phyloP scores from a whole-genome alignment of 2,113 vertebrate genomes.

The Mesocricetus auratus region DNA sequence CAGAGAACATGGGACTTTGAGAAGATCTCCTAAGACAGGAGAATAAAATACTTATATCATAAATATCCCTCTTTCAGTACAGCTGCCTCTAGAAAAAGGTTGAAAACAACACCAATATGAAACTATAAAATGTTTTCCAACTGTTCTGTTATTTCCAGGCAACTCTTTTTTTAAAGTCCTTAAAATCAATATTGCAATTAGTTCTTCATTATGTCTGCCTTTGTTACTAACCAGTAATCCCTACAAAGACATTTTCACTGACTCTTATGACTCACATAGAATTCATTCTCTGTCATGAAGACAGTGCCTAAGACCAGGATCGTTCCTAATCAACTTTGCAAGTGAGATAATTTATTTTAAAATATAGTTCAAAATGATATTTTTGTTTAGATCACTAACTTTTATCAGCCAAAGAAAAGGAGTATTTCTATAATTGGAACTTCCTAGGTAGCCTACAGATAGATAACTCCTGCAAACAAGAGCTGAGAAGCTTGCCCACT shows the following conservation, averaged over 20 bases:
- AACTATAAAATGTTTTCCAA: neutral
- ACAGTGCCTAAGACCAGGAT: neutral
- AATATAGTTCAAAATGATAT: neutral
- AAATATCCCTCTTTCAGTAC: neutral
- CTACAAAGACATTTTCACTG: neutral
- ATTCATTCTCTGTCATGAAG: neutral
- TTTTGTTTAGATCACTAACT: neutral
- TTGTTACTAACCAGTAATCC: neutral
- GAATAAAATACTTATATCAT: neutral
- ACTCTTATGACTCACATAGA: neutral
- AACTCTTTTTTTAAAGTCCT: neutral
- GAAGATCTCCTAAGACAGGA: neutral
- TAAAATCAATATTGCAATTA: neutral
- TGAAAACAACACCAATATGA: neutral
- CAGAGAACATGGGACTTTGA: neutral
- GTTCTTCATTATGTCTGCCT: neutral
- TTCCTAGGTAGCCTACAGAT: neutral
- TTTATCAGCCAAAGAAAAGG: neutral
- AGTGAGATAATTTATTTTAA: neutral
- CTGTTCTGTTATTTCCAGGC: neutral
- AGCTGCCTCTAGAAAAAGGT: neutral
- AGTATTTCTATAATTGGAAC: neutral
- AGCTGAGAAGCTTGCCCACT: neutral
- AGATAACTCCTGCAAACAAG: neutral
- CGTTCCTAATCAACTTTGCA: neutral